phyloP scores from a whole-genome alignment of 64 coral and sea anemone species.

The Stichodactyla mertensii region DNA sequence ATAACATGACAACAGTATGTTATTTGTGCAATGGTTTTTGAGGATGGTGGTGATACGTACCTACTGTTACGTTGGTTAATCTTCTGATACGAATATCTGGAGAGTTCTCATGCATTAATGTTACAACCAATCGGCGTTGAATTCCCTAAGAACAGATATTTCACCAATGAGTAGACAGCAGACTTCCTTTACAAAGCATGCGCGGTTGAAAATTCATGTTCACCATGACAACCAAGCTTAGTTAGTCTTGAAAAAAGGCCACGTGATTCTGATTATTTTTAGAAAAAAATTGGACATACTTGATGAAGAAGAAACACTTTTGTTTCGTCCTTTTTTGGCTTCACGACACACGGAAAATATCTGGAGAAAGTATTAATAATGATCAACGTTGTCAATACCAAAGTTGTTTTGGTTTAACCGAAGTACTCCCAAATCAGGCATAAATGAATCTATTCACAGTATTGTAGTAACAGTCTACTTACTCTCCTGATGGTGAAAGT shows the following conservation, averaged over 20 bases:
- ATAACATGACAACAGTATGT: too few relatives aligned
- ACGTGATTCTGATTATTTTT: too few relatives aligned
- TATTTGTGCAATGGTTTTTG: too few relatives aligned
- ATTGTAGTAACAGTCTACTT: constrained; percentile 29
- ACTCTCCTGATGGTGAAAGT: constrained; percentile 89
- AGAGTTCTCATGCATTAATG: constrained; percentile 89
- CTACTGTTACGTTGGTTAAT: constrained; percentile 44
- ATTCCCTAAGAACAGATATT: constrained; percentile 57
- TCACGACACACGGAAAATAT: constrained; percentile 92
- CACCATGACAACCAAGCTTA: not conserved
- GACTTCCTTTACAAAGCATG: not conserved
- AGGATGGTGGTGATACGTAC: constrained; percentile 8
- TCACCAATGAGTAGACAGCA: not conserved
- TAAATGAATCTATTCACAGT: too few relatives aligned
- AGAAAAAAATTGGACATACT: constrained; percentile 24
- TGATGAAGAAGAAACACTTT: constrained; percentile 88
- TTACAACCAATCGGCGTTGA: constrained; percentile 89
- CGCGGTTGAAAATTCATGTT: not conserved
- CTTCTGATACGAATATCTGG: constrained; percentile 80
- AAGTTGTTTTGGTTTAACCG: too few relatives aligned
- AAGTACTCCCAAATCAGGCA: too few relatives aligned
- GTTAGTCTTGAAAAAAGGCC: not conserved
- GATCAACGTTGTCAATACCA: too few relatives aligned
- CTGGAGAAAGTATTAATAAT: constrained; percentile 24
- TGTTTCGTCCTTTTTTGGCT: constrained; percentile 42